Evolutionary conservation across 1,140 invertebrate species (phyloP).

Genomic region (Pentalonia nigronervosa): DNA sequence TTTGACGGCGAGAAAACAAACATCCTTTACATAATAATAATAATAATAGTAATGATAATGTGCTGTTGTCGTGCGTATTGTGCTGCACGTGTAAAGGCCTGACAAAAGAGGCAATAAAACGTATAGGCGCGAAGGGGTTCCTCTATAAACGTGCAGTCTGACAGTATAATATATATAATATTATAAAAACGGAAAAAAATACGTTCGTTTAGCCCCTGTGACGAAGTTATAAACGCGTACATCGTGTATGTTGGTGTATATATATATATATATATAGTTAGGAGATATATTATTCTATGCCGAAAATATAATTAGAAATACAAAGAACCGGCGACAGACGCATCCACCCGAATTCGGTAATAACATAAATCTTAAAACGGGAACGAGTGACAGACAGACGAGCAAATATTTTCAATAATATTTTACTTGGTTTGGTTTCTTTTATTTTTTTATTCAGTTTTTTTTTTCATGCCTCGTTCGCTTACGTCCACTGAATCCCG

Average conservation of each 20-base stretch:
- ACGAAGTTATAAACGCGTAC: neutral
- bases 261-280: neutral
- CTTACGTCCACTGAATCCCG: neutral
- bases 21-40: neutral
- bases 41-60: neutral
- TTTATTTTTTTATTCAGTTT: neutral
- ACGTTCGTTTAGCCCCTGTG: neutral
- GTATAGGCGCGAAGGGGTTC: slow-evolving; percentile 27
- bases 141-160: neutral
- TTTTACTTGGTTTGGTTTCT: slow-evolving; percentile 38
- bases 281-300: neutral
- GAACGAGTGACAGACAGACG: slow-evolving; percentile 53
- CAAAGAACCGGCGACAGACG: slow-evolving; percentile 40
- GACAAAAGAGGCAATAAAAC: slow-evolving; percentile 50
- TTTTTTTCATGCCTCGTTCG: neutral
- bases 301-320: slow-evolving; percentile 53
- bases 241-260: neutral
- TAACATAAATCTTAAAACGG: slow-evolving; percentile 55
- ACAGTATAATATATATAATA: slow-evolving; percentile 20
- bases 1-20: slow-evolving; percentile 38
- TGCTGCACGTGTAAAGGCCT: slow-evolving; percentile 11
- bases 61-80: neutral
- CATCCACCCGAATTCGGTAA: slow-evolving; percentile 48
- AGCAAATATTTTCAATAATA: slow-evolving; percentile 51
- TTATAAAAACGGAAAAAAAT: slow-evolving; percentile 19